A percentile compares a stretch with the other conserved stretches of the same genome.
Evolutionary conservation across 2,888 invertebrate species (phyloP).

Genomic region (Cylloceria caligata): DNA sequence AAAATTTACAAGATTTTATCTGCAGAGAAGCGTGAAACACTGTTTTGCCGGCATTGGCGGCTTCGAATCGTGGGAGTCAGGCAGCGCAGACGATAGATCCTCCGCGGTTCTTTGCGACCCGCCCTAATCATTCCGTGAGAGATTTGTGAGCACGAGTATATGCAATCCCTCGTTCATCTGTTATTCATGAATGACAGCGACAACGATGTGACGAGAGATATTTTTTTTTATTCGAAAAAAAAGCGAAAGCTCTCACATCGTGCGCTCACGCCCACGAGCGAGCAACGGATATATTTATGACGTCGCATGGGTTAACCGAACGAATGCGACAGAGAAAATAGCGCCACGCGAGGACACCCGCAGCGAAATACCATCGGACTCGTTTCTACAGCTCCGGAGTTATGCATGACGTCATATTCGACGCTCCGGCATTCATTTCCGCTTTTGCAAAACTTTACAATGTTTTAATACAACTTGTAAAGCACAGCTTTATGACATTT

Average conservation of each 20-base stretch:
- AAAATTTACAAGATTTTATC: constrained; percentile 5
- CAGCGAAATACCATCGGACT: constrained; percentile 59
- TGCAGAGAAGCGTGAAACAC: constrained; percentile 4
- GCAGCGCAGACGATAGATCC: background rate
- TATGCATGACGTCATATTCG: background rate
- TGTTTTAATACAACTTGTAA: background rate
- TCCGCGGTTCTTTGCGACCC: background rate
- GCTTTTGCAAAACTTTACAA: background rate
- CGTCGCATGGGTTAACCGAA: constrained; percentile 43
- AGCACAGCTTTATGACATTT: too few relatives aligned
- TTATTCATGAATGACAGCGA: constrained; percentile 26
- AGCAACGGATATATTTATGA: constrained; percentile 57
- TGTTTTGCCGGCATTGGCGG: constrained; percentile 12
- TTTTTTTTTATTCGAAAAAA: constrained; percentile 25
- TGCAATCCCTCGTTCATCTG: constrained; percentile 12
- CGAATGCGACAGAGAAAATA: constrained; percentile 31
- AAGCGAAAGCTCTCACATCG: constrained; percentile 45
- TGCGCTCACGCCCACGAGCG: constrained; percentile 44
- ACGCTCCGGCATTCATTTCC: background rate
- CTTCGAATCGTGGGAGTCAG: constrained; percentile 4
- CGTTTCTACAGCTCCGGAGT: constrained; percentile 31
- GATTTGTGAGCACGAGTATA: constrained; percentile 16
- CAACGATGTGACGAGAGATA: constrained; percentile 28
- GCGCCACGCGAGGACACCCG: constrained; percentile 57
- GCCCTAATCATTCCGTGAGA: constrained; percentile 6